These are phyloP conservation scores for Pseudoatta argentina DNA, from an alignment of 1,140 invertebrate species.

Conservation along the genomic window DNA sequence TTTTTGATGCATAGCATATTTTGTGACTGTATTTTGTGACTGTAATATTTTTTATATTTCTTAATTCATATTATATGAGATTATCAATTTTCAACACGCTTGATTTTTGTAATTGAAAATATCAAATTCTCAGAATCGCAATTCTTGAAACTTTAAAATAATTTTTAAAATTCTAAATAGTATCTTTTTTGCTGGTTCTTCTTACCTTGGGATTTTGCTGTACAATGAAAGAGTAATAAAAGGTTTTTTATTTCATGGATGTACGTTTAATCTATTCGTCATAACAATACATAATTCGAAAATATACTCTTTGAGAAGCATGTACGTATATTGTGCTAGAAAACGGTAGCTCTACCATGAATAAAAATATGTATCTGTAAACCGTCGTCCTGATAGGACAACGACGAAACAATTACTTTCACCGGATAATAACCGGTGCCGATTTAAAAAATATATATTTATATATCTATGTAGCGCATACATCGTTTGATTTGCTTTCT, in stretches of 20 bases:
- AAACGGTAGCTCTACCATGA: conserved; percentile 23
- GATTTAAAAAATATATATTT: conserved; percentile 43
- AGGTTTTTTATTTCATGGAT: neutral
- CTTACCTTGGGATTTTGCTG: neutral
- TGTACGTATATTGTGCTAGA: conserved; percentile 26
- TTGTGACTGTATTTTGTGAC: too few relatives aligned
- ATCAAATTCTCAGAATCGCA: neutral
- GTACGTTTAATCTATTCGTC: conserved; percentile 18
- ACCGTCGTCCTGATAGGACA: neutral
- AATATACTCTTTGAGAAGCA: conserved; percentile 47
- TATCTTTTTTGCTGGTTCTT: neutral
- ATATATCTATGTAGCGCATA: conserved; percentile 49
- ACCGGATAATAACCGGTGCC: neutral
- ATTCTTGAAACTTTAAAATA: neutral
- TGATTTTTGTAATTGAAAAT: neutral
- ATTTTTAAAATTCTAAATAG: neutral
- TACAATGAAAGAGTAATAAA: neutral
- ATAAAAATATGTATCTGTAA: conserved; percentile 43
- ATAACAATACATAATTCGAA: conserved; percentile 25
- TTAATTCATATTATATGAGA: too few relatives aligned
- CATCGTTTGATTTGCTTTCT: conserved; percentile 43
- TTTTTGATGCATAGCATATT: too few relatives aligned
- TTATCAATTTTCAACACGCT: neutral
- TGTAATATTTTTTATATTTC: too few relatives aligned
- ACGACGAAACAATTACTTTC: conserved; percentile 21